A percentile compares a stretch with the other conserved stretches of the same genome.
Conservation (phyloP, 2,113 vertebrate genomes). For the Vombatus ursinus region DNA sequence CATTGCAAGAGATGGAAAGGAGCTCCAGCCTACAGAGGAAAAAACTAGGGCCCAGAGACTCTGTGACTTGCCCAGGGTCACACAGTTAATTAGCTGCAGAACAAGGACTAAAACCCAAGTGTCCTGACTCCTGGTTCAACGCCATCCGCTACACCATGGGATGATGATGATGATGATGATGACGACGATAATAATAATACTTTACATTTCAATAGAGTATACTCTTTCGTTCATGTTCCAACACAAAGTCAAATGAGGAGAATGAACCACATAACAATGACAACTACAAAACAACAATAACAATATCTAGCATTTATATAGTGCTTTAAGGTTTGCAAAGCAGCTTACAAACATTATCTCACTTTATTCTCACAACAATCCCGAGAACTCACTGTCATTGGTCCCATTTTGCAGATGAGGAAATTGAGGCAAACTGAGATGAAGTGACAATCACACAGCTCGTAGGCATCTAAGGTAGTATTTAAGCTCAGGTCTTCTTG, state of each 20-base stretch:
- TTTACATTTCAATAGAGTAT: neutral
- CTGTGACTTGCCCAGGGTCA: neutral
- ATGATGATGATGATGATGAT: neutral
- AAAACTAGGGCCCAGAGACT: accelerated
- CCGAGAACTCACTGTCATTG: neutral
- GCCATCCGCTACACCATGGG: neutral
- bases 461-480: neutral
- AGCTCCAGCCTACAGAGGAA: neutral
- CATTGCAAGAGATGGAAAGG: neutral
- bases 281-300: neutral
- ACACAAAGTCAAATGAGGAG: neutral
- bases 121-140: neutral
- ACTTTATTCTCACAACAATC: neutral
- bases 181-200: too few relatives aligned
- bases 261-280: neutral
- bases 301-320: neutral
- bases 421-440: neutral
- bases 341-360: neutral
- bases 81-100: neutral
- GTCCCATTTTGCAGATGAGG: neutral
- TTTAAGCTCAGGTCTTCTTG: neutral
- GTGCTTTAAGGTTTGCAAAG: neutral
- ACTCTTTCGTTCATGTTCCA: neutral
- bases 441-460: neutral
- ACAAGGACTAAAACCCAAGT: neutral